Base-by-base conservation (phyloP, 2,797 vertebrate genomes). In the Lates japonicus region DNA sequence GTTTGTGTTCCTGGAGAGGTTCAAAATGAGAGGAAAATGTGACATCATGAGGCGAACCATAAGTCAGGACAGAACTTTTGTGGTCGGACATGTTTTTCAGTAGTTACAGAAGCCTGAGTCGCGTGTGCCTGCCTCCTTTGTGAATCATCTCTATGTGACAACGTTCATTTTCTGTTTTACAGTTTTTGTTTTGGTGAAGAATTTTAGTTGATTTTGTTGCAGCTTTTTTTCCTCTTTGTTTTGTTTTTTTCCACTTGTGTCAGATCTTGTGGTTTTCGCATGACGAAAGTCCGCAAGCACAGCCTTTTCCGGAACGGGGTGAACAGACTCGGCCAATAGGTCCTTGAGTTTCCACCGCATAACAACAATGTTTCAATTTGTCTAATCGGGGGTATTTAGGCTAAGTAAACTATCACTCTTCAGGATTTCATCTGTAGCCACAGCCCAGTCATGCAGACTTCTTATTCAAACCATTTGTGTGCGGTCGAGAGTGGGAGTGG, bases 401-500 rank as follows among this genome's bases (percentile, higher is more conserved):
- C 96, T 96, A 96, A 97, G 95, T 96, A 97, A 98, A 96, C 95
- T 94, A 92, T 96, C 76, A 80, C 94, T 97, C 94, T 92, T 95
- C 92, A 67, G 94, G 84, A 92, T 93, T 93, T 92, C 88, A 78
- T 95, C 87, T 95, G 90, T 88, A 83, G 91, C 91, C 95, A 93
- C 96, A 95, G 96, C 95, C 96, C 96, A 97, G 94, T 90, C 94
- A 88, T 93, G 94, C 95, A 95, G 96, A 92, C 87, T 90, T 97
- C 88, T 98, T 95, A 97, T 97, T 97, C 93, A 96, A 97, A 98
- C 96, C 96, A 97, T 95, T 97, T 96, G 96, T 94, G 93, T 94
- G 93, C 84, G 94, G 94, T 95, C n/a, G 88, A 84, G 79, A 89
- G 89, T 76, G 86, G 86, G 88, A 78, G 83, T 60, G 70, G 74